Evolutionary conservation across 2,113 vertebrate genomes (phyloP), one percentile per base, ranked within the genome.

Genomic region (Larimichthys crocea): DNA sequence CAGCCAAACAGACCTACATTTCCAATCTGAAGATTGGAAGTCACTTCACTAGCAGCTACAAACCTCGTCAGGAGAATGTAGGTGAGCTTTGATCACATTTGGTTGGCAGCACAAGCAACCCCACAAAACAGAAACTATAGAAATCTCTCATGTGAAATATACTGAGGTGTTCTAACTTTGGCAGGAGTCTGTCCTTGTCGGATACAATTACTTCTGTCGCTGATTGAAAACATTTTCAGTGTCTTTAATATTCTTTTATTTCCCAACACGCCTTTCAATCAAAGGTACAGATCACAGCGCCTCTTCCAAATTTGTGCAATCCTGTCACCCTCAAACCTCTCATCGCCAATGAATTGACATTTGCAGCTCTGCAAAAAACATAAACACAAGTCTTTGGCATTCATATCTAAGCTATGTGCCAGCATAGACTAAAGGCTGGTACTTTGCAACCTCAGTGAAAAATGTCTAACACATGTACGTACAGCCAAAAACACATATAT

Each of bases 381-480:
- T 20, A 22, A 57, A 29, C 46, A 26, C n/a, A 59, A 48, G 55
- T 59, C 0, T 1, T 17, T 46, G 12, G 40, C 14, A 24, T 35
- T 59, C 68, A 46, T 17, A 61, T 61, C 72, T 26, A 48, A 67
- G 16, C 22, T 61, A 55, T 22, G 82, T 63, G 29, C 20, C 49
- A 69, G 3, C 29, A 50, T 50, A n/a, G 62, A 46, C 31, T 63
- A 44, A 64, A 56, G 24, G 49, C 46, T 31, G 16, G 11, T 26
- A 48, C 42, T 49, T 24, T 49, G 19, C 4, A 40, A 50, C 20
- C 22, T 19, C 17, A 29, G 59, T 64, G 64, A 74, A 55, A 59
- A 26, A 57, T 19, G 2, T 10, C 71, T 57, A 17, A 5, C n/a
- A 57, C 20, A 52, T 2, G 12, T 22, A 57, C 31, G 53, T 3